Evolutionary conservation across 1,140 invertebrate species (phyloP).

Genomic region (Drosophila funebris): DNA sequence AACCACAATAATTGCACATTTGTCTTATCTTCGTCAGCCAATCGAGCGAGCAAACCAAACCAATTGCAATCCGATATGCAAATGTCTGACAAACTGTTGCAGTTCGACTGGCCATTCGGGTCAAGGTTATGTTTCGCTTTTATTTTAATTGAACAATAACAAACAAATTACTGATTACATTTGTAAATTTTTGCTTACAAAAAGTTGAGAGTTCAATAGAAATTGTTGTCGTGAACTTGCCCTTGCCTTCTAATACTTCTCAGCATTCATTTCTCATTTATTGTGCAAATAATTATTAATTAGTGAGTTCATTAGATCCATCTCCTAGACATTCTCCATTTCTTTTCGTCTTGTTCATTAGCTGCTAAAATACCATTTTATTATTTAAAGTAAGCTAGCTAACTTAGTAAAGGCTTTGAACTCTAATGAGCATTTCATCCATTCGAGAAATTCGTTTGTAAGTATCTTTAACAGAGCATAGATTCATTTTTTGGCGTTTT

Average conservation of each 20-base stretch:
- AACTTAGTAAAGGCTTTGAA: too few relatives aligned
- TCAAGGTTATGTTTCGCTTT: constrained; percentile 56
- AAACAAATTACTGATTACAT: neutral
- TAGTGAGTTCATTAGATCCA: too few relatives aligned
- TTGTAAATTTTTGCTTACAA: neutral
- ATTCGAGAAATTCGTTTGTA: neutral
- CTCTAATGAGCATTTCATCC: too few relatives aligned
- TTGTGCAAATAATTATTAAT: too few relatives aligned
- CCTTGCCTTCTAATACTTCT: too few relatives aligned
- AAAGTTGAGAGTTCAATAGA: neutral
- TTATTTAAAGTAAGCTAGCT: too few relatives aligned
- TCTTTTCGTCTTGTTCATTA: too few relatives aligned
- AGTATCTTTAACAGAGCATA: neutral
- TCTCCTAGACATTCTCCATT: too few relatives aligned
- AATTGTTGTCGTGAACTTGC: neutral
- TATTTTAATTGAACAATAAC: neutral
- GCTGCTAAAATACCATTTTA: too few relatives aligned
- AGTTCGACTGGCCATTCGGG: constrained; percentile 16
- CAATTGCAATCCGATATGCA: constrained; percentile 69
- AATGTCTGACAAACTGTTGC: constrained; percentile 69
- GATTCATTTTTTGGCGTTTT: neutral
- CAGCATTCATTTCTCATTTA: too few relatives aligned
- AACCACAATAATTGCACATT: constrained; percentile 8
- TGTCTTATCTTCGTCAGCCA: constrained; percentile 23
- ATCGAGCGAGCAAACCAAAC: constrained; percentile 56